These are phyloP conservation scores for Brenthis daphne DNA, from an alignment of 2,888 invertebrate species.

Conservation along the genomic window DNA sequence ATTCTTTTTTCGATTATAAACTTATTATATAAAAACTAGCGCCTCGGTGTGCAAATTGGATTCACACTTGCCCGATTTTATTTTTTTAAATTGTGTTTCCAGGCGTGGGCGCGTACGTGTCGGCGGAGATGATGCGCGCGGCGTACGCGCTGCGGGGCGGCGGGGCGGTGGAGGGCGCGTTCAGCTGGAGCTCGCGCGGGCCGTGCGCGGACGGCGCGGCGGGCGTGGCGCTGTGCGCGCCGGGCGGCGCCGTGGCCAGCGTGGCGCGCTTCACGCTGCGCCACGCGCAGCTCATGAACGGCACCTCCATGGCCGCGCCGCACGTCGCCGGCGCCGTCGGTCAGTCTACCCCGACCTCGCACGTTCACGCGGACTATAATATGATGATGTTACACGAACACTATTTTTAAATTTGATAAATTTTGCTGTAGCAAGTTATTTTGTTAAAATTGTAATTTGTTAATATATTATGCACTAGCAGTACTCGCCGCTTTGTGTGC, in stretches of 20 bases:
- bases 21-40: no score
- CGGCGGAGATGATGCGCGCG: conserved; percentile 98
- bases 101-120: conserved; percentile 98
- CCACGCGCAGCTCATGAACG: conserved; percentile 95
- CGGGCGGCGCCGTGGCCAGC: conserved; percentile 96
- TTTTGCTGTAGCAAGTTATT: no score
- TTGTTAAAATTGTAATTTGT: no score
- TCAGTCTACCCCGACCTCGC: conserved; percentile 62
- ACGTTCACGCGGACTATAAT: no score
- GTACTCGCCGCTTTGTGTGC: no score
- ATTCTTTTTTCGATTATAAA: no score
- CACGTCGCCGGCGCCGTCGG: conserved; percentile 96
- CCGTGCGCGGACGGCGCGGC: conserved; percentile 94
- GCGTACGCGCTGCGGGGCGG: conserved; percentile 94
- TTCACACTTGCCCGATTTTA: no score
- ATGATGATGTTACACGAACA: no score
- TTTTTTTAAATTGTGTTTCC: conserved; percentile 19
- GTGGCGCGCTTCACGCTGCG: conserved; percentile 94
- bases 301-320: conserved; percentile 99
- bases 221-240: conserved; percentile 95
- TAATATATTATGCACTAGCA: no score
- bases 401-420: no score
- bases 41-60: no score
- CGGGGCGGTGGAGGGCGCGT: conserved; percentile 91
- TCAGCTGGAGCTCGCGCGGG: conserved; percentile 95